Evolutionary conservation across 2,888 invertebrate species (phyloP), one percentile per base, ranked within the genome.

Genomic region (Yponomeuta evonymella): DNA sequence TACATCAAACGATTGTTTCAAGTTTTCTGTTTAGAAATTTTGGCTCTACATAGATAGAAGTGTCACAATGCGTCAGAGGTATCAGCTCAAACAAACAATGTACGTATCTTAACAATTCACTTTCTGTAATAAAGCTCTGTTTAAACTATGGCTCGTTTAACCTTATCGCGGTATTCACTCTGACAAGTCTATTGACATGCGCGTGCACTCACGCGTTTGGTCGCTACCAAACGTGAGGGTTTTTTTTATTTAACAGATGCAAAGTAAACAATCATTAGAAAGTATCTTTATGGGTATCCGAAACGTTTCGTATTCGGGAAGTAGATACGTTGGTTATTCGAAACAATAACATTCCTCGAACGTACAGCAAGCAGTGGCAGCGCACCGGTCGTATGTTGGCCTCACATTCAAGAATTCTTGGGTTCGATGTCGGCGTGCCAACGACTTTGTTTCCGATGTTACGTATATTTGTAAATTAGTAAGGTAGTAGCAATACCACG

Each of bases 31-130:
- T 23, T 23, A 23, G 64, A 64, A 23, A 6, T 43, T 43, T 43
- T 43, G 1, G 51, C 51, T 58, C 51, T 58, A 8, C 8, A 43
- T 43, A 64, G 64, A 33, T 12, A 33, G 12, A 65, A 29, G 11
- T 12, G 65, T 29, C 65, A 65, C 74, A 75, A 92, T 92, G 91
- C 90, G 91, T 79, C 91, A 92, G 82, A 83, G 90, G 78, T 92
- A 92, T 81, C 92, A 92, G 82, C 83, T 92, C 80, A 90, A 91
- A 82, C 91, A 91, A 77, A 86, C 85, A 83, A 83, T 87, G 91
- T 92, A 91, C 78, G 92, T 92, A 90, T 86, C 77, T 15, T 58
- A 1, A 15, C 15, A 15, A 58, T 58, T 58, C 43, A 5, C 15
- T 58, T 58, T 58, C 51, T 12, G 51, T 43, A 58, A 58, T 15